phyloP scores from a whole-genome alignment of 2,888 invertebrate species.

The Trichacis sp. region DNA sequence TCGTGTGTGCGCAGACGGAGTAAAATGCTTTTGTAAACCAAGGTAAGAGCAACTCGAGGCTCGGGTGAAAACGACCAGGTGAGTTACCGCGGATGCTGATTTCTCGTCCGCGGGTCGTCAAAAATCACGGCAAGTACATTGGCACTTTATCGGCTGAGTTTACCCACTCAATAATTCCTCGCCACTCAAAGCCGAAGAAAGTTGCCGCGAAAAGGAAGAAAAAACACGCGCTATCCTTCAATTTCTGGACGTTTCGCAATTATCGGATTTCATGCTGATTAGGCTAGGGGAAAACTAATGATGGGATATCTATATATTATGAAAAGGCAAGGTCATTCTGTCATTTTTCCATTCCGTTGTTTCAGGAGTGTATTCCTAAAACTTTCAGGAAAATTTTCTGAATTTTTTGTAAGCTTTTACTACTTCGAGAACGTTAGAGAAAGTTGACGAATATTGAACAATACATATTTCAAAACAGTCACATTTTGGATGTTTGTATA shows the following conservation, averaged over 20 bases:
- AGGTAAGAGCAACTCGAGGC: conserved; percentile 38
- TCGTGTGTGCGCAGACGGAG: conserved; percentile 33
- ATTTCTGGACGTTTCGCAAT: background rate
- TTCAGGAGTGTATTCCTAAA: too few relatives aligned
- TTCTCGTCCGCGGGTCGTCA: conserved; percentile 29
- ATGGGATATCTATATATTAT: too few relatives aligned
- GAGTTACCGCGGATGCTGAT: conserved; percentile 33
- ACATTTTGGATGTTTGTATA: too few relatives aligned
- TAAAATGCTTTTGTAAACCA: conserved; percentile 41
- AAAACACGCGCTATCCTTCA: background rate
- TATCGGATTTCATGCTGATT: background rate
- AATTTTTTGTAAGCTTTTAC: too few relatives aligned
- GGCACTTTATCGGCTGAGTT: conserved; percentile 26
- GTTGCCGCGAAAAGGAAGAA: background rate
- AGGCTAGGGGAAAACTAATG: background rate
- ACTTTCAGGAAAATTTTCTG: too few relatives aligned
- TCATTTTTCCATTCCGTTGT: too few relatives aligned
- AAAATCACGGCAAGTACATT: conserved; percentile 31
- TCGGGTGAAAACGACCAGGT: conserved; percentile 40
- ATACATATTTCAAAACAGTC: too few relatives aligned
- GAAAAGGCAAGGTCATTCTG: too few relatives aligned
- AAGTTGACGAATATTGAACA: too few relatives aligned
- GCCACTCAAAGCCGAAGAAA: conserved; percentile 1
- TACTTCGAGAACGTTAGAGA: too few relatives aligned
- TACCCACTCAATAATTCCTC: background rate